Conservation (phyloP, 2,113 vertebrate genomes). For the Oenanthe melanoleuca region DNA sequence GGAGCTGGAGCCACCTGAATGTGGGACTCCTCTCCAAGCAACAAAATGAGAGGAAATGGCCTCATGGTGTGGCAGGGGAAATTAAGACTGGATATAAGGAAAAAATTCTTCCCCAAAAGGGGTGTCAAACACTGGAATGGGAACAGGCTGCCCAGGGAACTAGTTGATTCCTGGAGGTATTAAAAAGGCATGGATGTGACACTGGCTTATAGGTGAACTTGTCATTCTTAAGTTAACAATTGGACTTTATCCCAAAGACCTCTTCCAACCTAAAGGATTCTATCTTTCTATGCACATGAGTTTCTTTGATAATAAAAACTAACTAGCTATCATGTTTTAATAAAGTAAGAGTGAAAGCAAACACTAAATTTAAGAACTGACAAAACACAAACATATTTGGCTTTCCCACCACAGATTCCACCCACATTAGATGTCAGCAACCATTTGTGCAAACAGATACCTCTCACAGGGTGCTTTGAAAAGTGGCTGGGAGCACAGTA, state of each 20-base stretch:
- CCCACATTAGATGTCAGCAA: slow-evolving; percentile 9
- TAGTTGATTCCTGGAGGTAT: not conserved
- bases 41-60: not conserved
- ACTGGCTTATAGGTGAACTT: not conserved
- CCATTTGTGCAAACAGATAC: not conserved
- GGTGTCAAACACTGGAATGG: not conserved
- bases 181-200: not conserved
- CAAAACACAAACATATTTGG: not conserved
- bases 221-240: not conserved
- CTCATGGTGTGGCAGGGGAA: not conserved
- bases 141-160: not conserved
- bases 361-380: not conserved
- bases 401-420: slow-evolving; percentile 7
- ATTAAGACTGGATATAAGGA: not conserved
- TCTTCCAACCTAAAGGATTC: not conserved
- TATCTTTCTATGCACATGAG: not conserved
- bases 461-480: not conserved
- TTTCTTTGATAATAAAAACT: not conserved
- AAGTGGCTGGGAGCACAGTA: not conserved
- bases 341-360: not conserved
- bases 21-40: not conserved
- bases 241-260: not conserved
- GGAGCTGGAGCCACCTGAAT: not conserved
- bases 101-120: not conserved
- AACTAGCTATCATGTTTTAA: not conserved